Evolutionary conservation across 1,140 invertebrate genomes (phyloP).

Genomic region (Cotesia chilonis): DNA sequence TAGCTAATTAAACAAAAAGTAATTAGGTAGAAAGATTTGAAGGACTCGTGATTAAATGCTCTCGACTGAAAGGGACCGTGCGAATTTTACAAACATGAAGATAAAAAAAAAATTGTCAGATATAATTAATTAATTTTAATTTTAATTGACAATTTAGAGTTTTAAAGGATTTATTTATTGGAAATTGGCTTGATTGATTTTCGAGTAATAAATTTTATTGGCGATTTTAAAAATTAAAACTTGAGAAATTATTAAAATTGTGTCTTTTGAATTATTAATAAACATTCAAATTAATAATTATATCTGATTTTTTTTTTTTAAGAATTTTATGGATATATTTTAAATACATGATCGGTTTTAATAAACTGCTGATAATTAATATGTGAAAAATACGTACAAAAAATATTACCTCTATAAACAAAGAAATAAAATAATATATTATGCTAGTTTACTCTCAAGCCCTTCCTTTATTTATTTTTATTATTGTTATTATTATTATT

Average conservation of each 20-base stretch:
- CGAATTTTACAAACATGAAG: conserved; percentile 29
- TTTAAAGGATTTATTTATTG: too few species aligned
- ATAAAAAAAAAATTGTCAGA: conserved; percentile 12
- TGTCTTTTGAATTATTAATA: too few species aligned
- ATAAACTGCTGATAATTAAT: neutral
- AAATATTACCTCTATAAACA: conserved; percentile 35
- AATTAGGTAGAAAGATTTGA: conserved; percentile 46
- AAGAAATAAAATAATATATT: conserved; percentile 30
- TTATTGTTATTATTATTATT: conserved; percentile 18
- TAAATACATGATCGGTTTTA: conserved; percentile 23
- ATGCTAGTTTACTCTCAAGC: conserved; percentile 20
- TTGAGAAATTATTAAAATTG: too few species aligned
- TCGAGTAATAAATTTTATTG: too few species aligned
- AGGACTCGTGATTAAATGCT: conserved; percentile 49
- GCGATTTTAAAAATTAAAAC: neutral
- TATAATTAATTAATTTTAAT: too few species aligned
- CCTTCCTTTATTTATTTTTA: conserved; percentile 28
- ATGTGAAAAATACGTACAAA: conserved; percentile 33
- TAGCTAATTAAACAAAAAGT: conserved; percentile 46
- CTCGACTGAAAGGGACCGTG: conserved; percentile 35
- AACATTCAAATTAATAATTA: too few species aligned
- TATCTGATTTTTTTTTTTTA: too few species aligned
- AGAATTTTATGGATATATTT: conserved; percentile 26
- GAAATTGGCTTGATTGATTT: too few species aligned
- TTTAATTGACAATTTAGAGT: too few species aligned